phyloP scores from a whole-genome alignment of 2,888 invertebrate species.

The Troides helena region DNA sequence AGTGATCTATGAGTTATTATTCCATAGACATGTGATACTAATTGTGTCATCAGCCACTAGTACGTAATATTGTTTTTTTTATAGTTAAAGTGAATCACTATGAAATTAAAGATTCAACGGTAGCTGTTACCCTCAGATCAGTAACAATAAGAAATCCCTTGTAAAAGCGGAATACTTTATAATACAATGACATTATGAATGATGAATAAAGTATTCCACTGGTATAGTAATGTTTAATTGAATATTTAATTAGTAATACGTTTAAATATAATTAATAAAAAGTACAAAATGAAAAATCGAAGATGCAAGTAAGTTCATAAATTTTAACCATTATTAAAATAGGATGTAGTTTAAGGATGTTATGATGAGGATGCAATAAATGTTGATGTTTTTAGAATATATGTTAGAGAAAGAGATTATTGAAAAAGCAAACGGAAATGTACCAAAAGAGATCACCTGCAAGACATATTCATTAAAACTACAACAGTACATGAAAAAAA shows the following conservation, averaged over 20 bases:
- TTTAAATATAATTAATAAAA: background rate
- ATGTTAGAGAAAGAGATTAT: background rate
- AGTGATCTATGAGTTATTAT: conserved; percentile 68
- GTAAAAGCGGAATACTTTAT: conserved; percentile 13
- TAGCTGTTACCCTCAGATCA: conserved; percentile 21
- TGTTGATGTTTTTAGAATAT: background rate
- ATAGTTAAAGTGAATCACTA: conserved; percentile 34
- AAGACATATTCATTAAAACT: conserved; percentile 7
- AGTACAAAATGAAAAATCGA: background rate
- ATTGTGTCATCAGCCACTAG: conserved; percentile 60
- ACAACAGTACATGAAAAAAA: background rate
- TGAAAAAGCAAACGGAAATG: conserved; percentile 12
- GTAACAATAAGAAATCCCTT: conserved; percentile 35
- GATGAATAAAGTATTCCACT: conserved; percentile 20
- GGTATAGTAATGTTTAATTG: background rate
- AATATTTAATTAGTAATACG: background rate
- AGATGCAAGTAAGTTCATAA: background rate
- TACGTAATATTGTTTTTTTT: conserved; percentile 36
- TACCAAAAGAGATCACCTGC: conserved; percentile 9
- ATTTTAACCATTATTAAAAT: background rate
- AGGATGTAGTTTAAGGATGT: background rate
- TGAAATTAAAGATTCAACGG: conserved; percentile 16
- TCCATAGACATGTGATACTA: conserved; percentile 72
- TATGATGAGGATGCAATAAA: background rate
- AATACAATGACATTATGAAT: background rate